Evolutionary conservation across 1,140 invertebrate genomes (phyloP).

Genomic region (Bombus superbus): DNA sequence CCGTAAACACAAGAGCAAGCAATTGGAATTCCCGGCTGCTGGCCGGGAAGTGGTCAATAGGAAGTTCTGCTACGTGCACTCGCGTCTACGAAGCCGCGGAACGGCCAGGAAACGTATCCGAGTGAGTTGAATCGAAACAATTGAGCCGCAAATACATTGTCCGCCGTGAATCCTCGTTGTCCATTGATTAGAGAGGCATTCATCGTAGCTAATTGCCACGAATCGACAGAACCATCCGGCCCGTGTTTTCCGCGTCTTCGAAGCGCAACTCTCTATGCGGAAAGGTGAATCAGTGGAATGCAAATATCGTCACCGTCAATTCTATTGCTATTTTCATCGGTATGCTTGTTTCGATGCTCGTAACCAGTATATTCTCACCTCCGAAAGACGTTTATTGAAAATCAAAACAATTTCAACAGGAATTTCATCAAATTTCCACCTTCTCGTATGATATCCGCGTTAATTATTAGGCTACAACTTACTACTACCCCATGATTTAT

Average conservation of each 20-base stretch:
- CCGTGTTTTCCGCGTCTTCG: not conserved
- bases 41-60: constrained; percentile 65
- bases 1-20: constrained; percentile 21
- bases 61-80: constrained; percentile 55
- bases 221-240: not conserved
- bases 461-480: not conserved
- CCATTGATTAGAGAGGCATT: constrained; percentile 30
- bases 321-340: not conserved
- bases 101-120: constrained; percentile 59
- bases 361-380: too few species aligned
- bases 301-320: not conserved
- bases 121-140: constrained; percentile 54
- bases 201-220: constrained; percentile 6
- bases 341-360: not conserved
- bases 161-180: constrained; percentile 8
- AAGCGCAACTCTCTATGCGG: not conserved
- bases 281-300: not conserved
- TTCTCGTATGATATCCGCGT: not conserved
- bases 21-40: constrained; percentile 58
- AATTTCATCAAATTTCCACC: constrained; percentile 10
- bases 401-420: not conserved
- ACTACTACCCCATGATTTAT: not conserved
- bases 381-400: not conserved
- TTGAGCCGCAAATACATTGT: constrained; percentile 38
- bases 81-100: constrained; percentile 10